These are phyloP conservation scores for Alca torda DNA, from an alignment of 2,797 vertebrate genomes.

Conservation along the genomic window DNA sequence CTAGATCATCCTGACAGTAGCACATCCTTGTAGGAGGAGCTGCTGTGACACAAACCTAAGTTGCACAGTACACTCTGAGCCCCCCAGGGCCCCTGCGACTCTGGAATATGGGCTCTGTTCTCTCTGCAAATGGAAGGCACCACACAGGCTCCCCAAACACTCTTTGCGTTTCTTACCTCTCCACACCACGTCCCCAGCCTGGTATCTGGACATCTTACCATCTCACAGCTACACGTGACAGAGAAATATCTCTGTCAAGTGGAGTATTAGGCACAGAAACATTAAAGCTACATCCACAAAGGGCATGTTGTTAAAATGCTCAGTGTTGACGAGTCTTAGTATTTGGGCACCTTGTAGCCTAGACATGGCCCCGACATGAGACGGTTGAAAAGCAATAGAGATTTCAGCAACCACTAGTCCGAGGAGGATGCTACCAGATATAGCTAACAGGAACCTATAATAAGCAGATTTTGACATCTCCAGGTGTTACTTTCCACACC, in stretches of 20 bases:
- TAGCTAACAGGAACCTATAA: background rate
- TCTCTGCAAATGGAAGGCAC: background rate
- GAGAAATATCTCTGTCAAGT: background rate
- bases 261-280: background rate
- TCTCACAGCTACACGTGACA: background rate
- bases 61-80: background rate
- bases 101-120: background rate
- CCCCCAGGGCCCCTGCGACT: fast-evolving
- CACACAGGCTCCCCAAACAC: background rate
- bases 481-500: background rate
- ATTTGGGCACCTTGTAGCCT: background rate
- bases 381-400: background rate
- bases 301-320: background rate
- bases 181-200: fast-evolving
- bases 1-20: background rate
- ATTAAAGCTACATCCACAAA: background rate
- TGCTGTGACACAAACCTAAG: background rate
- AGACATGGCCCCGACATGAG: background rate
- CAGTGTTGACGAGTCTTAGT: background rate
- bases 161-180: background rate
- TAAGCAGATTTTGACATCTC: background rate
- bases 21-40: fast-evolving
- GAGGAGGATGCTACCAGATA: background rate
- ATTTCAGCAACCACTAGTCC: background rate
- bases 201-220: background rate